These are phyloP conservation scores for Hirudo medicinalis DNA, from an alignment of 1,140 invertebrate genomes.

Conservation along the genomic window DNA sequence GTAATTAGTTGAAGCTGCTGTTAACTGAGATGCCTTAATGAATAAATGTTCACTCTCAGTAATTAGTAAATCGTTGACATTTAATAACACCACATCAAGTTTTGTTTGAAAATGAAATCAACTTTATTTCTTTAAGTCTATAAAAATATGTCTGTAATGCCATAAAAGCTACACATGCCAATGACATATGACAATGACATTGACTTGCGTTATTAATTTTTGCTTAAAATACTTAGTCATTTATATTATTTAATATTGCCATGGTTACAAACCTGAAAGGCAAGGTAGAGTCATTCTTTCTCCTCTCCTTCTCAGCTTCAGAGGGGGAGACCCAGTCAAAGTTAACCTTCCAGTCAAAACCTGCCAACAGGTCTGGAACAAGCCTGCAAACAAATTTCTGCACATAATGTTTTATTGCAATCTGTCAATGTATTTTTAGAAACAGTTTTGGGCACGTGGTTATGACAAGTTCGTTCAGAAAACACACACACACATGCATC, in stretches of 20 bases:
- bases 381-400: neutral
- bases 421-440: too few relatives aligned
- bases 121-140: neutral
- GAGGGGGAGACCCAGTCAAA: constrained; percentile 6
- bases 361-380: neutral
- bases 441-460: too few relatives aligned
- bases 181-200: neutral
- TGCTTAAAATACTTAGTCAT: neutral
- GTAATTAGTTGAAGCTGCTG: neutral
- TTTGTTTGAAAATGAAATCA: neutral
- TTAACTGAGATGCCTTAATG: too few relatives aligned
- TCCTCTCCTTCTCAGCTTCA: neutral
- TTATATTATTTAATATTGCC: neutral
- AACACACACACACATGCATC: too few relatives aligned
- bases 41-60: neutral
- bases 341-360: constrained; percentile 13
- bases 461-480: too few relatives aligned
- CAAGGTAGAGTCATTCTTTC: neutral
- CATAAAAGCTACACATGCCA: too few relatives aligned
- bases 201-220: neutral
- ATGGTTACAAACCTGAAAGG: neutral
- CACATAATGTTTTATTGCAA: neutral
- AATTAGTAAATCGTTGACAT: neutral
- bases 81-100: neutral
- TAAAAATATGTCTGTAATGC: too few relatives aligned